Evolutionary conservation across 2,797 vertebrate genomes (phyloP).

Genomic region (Macropodus opercularis): DNA sequence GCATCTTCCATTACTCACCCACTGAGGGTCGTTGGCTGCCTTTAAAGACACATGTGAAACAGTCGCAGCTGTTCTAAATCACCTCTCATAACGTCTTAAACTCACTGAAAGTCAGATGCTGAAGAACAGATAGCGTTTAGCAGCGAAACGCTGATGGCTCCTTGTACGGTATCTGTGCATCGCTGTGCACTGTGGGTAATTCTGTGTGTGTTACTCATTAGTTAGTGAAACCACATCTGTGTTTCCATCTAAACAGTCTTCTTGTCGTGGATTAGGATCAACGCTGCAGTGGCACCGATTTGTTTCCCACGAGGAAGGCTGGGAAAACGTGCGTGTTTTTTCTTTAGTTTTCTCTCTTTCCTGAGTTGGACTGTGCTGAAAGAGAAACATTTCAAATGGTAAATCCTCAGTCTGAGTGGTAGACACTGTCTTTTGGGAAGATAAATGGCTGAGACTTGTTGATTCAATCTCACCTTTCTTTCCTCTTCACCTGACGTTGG

Average conservation of each 20-base stretch:
- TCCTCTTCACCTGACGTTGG: constrained; percentile 8
- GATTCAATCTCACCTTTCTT: constrained; percentile 36
- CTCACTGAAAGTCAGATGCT: constrained; percentile 41
- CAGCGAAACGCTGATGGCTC: constrained; percentile 14
- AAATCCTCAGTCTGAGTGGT: not conserved
- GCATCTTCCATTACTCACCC: constrained; percentile 8
- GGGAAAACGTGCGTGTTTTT: constrained; percentile 15
- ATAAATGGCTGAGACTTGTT: constrained; percentile 29
- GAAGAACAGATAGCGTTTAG: constrained; percentile 30
- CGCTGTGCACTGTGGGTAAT: not conserved
- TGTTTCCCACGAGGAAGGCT: constrained; percentile 8
- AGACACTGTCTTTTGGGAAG: not conserved
- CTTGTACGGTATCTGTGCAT: constrained; percentile 33
- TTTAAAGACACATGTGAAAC: constrained; percentile 40
- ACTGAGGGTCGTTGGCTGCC: constrained; percentile 15
- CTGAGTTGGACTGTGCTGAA: constrained; percentile 4
- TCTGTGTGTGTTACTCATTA: constrained; percentile 55
- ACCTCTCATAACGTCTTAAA: constrained; percentile 34
- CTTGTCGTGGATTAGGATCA: constrained; percentile 36
- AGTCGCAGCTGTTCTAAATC: constrained; percentile 60
- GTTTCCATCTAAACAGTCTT: constrained; percentile 37
- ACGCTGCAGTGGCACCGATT: constrained; percentile 26
- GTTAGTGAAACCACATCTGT: constrained; percentile 48
- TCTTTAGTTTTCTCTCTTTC: not conserved
- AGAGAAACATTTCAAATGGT: not conserved